Percentiles rank a stretch among this genome's conserved stretches.
Evolutionary conservation across 2,888 invertebrate species (phyloP).

Genomic region (Eretmocerus hayati): DNA sequence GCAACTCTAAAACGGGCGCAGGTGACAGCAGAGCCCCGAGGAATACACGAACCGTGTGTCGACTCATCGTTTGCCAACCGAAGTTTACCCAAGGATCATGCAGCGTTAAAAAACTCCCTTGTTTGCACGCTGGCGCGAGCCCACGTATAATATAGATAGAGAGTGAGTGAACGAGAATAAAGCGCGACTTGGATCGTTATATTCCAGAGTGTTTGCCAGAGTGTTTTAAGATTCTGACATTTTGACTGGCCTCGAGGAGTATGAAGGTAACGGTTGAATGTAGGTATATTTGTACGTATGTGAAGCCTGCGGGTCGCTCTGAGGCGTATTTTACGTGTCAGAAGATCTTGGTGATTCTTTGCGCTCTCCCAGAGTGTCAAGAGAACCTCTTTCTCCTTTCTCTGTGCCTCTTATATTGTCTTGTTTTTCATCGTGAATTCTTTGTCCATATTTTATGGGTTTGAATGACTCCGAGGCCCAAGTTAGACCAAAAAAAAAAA

Average conservation of each 20-base stretch:
- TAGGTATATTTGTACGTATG: no score
- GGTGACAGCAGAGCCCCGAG: slow-evolving; percentile 13
- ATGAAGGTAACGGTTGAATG: no score
- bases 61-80: slow-evolving; percentile 27
- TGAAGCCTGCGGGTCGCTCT: not conserved
- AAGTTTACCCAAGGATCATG: slow-evolving; percentile 46
- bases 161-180: slow-evolving; percentile 28
- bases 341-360: not conserved
- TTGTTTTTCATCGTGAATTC: no score
- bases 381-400: not conserved
- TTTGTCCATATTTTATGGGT: no score
- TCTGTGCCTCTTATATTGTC: no score
- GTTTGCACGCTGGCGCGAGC: slow-evolving; percentile 40
- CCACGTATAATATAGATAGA: no score
- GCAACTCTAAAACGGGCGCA: no score
- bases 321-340: slow-evolving; percentile 11
- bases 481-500: no score
- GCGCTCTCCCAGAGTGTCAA: not conserved
- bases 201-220: slow-evolving; percentile 45
- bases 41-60: no score
- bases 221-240: slow-evolving; percentile 47
- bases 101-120: slow-evolving; percentile 44
- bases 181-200: slow-evolving; percentile 40
- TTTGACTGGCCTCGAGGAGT: slow-evolving; percentile 31
- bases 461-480: not conserved